These are phyloP conservation scores for Seira sanloemensis DNA, from an alignment of 2,888 invertebrate genomes.

Conservation along the genomic window DNA sequence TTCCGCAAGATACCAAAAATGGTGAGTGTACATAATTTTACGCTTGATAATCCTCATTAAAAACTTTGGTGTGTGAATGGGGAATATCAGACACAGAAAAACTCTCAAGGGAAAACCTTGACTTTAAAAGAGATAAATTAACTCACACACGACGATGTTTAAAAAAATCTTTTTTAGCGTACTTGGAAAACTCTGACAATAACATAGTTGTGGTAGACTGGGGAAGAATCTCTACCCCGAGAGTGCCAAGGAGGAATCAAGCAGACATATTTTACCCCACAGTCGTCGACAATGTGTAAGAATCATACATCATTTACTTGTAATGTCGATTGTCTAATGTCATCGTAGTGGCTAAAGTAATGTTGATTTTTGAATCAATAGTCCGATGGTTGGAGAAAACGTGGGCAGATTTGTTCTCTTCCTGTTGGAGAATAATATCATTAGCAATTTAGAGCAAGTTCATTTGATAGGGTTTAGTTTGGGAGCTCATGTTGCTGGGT, in stretches of 20 bases:
- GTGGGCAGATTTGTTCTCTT: slow-evolving; percentile 54
- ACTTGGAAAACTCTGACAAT: slow-evolving; percentile 79
- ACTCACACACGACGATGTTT: no score
- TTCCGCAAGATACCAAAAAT: slow-evolving; percentile 63
- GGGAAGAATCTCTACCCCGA: slow-evolving; percentile 77
- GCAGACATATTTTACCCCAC: slow-evolving; percentile 66
- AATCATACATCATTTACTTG: neutral
- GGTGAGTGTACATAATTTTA: slow-evolving; percentile 28
- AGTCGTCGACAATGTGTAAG: slow-evolving; percentile 62
- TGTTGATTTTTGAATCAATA: neutral
- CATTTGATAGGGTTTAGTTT: slow-evolving; percentile 62
- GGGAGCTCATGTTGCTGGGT: slow-evolving; percentile 63
- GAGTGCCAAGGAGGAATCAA: slow-evolving; percentile 29
- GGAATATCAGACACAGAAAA: no score
- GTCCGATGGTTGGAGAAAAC: slow-evolving; percentile 49
- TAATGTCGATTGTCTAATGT: no score
- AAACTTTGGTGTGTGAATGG: no score
- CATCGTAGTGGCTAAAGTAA: no score
- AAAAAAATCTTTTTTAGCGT: no score
- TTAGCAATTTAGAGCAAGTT: slow-evolving; percentile 46
- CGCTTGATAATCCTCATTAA: neutral
- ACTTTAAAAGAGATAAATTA: no score
- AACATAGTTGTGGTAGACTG: slow-evolving; percentile 82
- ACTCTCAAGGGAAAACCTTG: no score
- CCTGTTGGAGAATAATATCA: slow-evolving; percentile 44